Evolutionary conservation across 2,888 invertebrate genomes (phyloP).

Genomic region (Stictocephala bisonia): DNA sequence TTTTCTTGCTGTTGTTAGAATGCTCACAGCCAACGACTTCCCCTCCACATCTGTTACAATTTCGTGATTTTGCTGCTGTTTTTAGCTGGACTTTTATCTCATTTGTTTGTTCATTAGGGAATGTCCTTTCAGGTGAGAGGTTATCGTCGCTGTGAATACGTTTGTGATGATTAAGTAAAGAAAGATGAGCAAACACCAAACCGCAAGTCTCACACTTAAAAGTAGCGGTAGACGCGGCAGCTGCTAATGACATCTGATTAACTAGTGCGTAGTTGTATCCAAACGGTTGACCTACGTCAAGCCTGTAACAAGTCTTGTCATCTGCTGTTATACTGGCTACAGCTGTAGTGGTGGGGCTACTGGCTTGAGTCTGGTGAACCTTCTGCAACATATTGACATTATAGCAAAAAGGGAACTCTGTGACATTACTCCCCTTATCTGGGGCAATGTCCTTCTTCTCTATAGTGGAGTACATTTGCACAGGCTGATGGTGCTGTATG

Average conservation of each 20-base stretch:
- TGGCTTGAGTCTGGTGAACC: slow-evolving; percentile 60
- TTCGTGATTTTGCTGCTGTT: slow-evolving; percentile 53
- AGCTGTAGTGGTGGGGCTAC: slow-evolving; percentile 59
- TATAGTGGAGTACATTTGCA: slow-evolving; percentile 54
- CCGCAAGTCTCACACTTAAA: slow-evolving; percentile 92
- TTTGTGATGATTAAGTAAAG: slow-evolving; percentile 87
- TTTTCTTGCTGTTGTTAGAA: slow-evolving; percentile 56
- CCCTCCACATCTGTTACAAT: slow-evolving; percentile 60
- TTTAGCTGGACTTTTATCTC: slow-evolving; percentile 65
- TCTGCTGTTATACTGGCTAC: slow-evolving; percentile 65
- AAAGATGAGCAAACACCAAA: slow-evolving; percentile 84
- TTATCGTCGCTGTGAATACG: slow-evolving; percentile 70
- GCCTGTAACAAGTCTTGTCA: slow-evolving; percentile 67
- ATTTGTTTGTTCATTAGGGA: slow-evolving; percentile 66
- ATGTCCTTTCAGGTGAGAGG: slow-evolving; percentile 63
- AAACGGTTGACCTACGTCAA: slow-evolving; percentile 65
- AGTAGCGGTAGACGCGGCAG: slow-evolving; percentile 75
- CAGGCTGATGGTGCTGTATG: slow-evolving; percentile 49
- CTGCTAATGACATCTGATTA: slow-evolving; percentile 85
- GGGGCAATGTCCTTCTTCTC: slow-evolving; percentile 57
- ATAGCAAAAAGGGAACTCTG: slow-evolving; percentile 68
- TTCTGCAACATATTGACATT: slow-evolving; percentile 68
- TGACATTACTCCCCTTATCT: slow-evolving; percentile 61
- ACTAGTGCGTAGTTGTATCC: slow-evolving; percentile 84
- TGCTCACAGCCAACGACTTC: slow-evolving; percentile 60